These are phyloP conservation scores for Cephonodes hylas DNA, from an alignment of 2,888 invertebrate genomes.

Conservation along the genomic window DNA sequence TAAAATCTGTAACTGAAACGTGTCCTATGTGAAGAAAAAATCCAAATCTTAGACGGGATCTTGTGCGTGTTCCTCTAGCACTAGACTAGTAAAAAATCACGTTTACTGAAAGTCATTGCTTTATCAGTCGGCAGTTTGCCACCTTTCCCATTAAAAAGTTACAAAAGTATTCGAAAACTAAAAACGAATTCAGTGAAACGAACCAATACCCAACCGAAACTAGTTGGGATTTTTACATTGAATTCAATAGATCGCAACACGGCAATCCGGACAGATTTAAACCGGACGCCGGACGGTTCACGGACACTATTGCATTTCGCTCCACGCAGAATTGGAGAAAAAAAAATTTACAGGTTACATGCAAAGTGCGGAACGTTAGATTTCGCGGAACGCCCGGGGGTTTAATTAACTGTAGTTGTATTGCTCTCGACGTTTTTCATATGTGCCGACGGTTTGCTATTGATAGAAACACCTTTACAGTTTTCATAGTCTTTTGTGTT, in stretches of 20 bases:
- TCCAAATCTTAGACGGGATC: no score
- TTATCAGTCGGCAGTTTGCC: no score
- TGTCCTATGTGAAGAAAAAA: no score
- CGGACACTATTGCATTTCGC: conserved; percentile 26
- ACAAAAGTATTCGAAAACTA: neutral
- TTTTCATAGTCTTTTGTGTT: no score
- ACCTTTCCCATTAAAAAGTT: no score
- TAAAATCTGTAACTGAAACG: no score
- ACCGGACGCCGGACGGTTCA: conserved; percentile 13
- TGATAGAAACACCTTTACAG: neutral
- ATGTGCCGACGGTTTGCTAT: neutral
- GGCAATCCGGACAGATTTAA: conserved; percentile 22
- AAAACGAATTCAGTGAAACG: neutral
- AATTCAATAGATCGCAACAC: neutral
- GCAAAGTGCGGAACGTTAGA: neutral
- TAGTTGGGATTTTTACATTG: neutral
- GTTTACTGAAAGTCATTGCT: no score
- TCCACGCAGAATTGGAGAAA: conserved; percentile 14
- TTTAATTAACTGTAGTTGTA: conserved; percentile 3
- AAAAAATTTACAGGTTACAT: neutral
- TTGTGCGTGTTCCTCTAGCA: no score
- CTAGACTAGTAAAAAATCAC: no score
- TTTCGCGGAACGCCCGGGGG: neutral
- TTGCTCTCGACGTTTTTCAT: neutral
- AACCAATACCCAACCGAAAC: neutral